These are phyloP conservation scores for Ancistrus triradiatus DNA, from an alignment of 2,113 vertebrate species.

Conservation along the genomic window DNA sequence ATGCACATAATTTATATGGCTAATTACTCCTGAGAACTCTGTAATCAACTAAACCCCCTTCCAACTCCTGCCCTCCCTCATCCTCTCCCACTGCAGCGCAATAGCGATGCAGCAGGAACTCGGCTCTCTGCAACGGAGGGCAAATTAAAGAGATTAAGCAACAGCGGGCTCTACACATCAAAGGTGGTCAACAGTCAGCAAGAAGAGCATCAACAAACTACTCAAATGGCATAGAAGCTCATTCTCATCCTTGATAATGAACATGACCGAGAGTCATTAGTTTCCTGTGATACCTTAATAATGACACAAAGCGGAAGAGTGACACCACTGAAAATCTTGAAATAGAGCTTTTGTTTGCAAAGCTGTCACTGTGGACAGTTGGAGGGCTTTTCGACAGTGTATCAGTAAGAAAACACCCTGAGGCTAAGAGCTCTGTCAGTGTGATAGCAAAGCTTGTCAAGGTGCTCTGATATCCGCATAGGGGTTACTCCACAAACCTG, in stretches of 20 bases:
- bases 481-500: constrained; percentile 16
- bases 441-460: neutral
- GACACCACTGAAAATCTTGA: too few species aligned
- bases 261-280: too few species aligned
- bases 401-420: constrained; percentile 2
- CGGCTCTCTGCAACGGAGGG: neutral
- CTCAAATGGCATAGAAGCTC: neutral
- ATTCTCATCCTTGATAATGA: too few species aligned
- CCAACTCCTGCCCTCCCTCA: neutral
- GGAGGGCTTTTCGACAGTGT: constrained; percentile 6
- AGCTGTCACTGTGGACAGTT: constrained; percentile 19
- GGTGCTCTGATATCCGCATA: neutral
- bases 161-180: constrained; percentile 1
- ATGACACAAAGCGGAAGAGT: too few species aligned
- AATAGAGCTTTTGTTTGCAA: constrained; percentile 17
- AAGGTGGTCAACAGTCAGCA: constrained; percentile 7
- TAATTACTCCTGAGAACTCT: constrained; percentile 27
- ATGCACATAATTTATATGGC: constrained; percentile 5
- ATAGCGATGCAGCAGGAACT: constrained; percentile 6
- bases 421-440: constrained; percentile 15
- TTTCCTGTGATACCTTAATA: too few species aligned
- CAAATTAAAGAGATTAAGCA: constrained; percentile 24
- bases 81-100: neutral
- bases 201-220: neutral
- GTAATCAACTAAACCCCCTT: too few species aligned